Percentiles rank a stretch among this genome's conserved stretches.
These are phyloP conservation scores for Gallinago media DNA, from an alignment of 2,113 vertebrate genomes.

Conservation along the genomic window DNA sequence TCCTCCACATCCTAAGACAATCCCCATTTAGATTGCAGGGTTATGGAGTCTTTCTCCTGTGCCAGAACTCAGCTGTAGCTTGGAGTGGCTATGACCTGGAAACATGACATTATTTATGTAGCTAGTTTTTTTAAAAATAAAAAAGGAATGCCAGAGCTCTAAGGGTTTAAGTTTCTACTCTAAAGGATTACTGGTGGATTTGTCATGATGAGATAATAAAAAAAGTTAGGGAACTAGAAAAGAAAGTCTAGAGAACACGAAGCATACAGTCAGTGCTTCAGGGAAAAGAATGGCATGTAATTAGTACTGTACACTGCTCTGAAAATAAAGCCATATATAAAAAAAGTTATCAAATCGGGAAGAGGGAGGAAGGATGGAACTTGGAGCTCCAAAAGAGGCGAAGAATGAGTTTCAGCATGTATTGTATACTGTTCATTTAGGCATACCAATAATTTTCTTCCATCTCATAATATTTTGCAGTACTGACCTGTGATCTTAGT, in stretches of 20 bases:
- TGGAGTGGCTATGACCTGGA: not conserved
- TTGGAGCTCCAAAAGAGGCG: not conserved
- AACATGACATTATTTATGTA: not conserved
- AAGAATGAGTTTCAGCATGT: not conserved
- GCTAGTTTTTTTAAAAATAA: not conserved
- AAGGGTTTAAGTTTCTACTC: not conserved
- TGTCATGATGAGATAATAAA: not conserved
- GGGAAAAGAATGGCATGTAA: not conserved
- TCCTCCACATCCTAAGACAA: not conserved
- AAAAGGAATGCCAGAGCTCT: not conserved
- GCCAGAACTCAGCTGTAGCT: not conserved
- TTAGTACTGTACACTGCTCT: not conserved
- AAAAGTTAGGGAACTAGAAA: not conserved
- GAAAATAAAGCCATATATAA: not conserved
- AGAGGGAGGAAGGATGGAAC: not conserved
- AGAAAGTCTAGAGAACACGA: not conserved
- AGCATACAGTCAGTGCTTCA: not conserved
- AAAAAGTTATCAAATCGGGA: not conserved
- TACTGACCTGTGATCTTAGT: constrained; percentile 8
- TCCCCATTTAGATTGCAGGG: not conserved
- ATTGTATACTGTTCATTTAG: not conserved
- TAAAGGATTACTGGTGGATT: not conserved
- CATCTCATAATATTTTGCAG: not conserved
- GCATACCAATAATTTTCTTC: not conserved
- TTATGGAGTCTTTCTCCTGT: not conserved